Percentiles rank a stretch among this genome's conserved stretches.
These are phyloP conservation scores for Bicyclus anynana DNA, from an alignment of 1,140 invertebrate genomes.

Conservation along the genomic window DNA sequence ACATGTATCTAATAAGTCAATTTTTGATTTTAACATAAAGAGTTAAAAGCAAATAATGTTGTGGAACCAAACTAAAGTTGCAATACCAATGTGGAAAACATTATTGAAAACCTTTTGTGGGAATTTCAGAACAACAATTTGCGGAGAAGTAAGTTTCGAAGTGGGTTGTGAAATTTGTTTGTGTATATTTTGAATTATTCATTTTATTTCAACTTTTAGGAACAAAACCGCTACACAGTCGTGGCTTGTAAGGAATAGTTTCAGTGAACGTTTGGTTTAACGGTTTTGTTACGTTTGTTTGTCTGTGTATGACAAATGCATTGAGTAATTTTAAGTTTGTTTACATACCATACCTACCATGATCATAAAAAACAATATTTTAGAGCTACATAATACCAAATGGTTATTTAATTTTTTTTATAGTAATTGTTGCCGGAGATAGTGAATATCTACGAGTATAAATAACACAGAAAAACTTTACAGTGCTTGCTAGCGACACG, in stretches of 20 bases:
- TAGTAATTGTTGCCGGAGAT: too few species aligned
- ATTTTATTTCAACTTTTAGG: slow-evolving; percentile 22
- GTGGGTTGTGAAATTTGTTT: slow-evolving; percentile 21
- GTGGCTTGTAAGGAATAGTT: slow-evolving; percentile 5
- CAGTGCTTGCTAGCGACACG: too few species aligned
- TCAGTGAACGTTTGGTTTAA: slow-evolving; percentile 1
- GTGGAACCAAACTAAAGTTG: background rate
- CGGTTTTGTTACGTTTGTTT: background rate
- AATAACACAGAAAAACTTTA: too few species aligned
- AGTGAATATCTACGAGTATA: too few species aligned
- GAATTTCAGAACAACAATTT: slow-evolving; percentile 23
- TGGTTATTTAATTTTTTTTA: too few species aligned
- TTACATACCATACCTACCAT: too few species aligned
- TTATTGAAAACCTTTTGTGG: background rate
- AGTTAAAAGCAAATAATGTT: background rate
- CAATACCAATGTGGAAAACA: background rate
- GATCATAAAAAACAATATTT: too few species aligned
- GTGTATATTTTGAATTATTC: slow-evolving; percentile 23
- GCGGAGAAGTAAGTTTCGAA: slow-evolving; percentile 14
- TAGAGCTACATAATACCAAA: too few species aligned
- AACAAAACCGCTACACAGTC: slow-evolving; percentile 13
- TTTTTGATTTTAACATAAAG: too few species aligned
- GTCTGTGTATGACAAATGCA: too few species aligned
- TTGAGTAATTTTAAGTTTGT: too few species aligned
- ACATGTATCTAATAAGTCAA: too few species aligned